Evolutionary conservation across 2,113 vertebrate genomes (phyloP).

Genomic region (Tringa solitaria): DNA sequence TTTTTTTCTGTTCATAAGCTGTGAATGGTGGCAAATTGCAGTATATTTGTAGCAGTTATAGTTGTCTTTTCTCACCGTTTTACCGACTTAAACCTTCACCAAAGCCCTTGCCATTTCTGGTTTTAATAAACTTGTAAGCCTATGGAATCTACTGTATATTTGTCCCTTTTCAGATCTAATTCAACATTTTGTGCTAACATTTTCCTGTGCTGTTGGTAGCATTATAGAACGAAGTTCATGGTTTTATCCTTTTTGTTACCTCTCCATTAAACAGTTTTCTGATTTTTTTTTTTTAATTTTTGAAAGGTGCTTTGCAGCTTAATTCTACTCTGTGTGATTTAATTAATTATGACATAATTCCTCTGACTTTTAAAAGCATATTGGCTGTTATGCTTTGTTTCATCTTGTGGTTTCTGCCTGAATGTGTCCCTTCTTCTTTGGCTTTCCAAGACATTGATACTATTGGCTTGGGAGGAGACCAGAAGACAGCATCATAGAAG

Average conservation of each 20-base stretch:
- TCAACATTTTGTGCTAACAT: neutral
- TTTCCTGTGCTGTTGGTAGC: neutral
- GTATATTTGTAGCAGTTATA: neutral
- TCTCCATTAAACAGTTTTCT: neutral
- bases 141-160: accelerated
- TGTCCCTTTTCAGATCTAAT: neutral
- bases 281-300: neutral
- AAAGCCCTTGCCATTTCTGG: neutral
- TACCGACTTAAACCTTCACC: neutral
- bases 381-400: neutral
- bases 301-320: neutral
- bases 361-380: neutral
- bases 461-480: neutral
- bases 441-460: neutral
- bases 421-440: neutral
- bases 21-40: neutral
- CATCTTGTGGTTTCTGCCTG: neutral
- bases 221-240: neutral
- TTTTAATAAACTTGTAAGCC: neutral
- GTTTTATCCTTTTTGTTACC: neutral
- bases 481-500: neutral
- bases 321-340: neutral
- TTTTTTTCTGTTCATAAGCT: neutral
- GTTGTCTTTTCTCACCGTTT: neutral
- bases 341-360: neutral